A percentile compares a stretch with the other conserved stretches of the same genome.
Conservation (phyloP, 2,797 vertebrate species). For the Aphelocoma californica region DNA sequence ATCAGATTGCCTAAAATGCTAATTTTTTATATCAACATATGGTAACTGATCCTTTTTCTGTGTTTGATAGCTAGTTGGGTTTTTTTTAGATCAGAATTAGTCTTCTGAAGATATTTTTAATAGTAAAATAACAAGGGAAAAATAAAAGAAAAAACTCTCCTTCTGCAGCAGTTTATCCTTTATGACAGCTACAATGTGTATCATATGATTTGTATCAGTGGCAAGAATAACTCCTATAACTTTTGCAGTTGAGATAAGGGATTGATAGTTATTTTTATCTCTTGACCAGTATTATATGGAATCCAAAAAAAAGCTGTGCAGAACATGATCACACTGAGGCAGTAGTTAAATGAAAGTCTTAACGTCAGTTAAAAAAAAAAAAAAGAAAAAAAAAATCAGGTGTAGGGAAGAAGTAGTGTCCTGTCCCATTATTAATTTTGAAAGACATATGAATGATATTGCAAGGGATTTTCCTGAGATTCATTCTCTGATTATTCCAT, state of each 20-base stretch:
- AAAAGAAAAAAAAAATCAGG: background rate
- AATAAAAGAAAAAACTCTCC: background rate
- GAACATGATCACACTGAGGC: background rate
- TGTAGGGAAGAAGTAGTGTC: slow-evolving; percentile 25
- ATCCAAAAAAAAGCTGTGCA: background rate
- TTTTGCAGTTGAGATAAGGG: background rate
- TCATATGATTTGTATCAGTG: background rate
- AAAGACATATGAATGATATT: slow-evolving; percentile 50
- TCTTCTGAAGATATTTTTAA: background rate
- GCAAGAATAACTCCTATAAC: background rate
- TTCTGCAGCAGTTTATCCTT: background rate
- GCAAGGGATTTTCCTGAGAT: slow-evolving; percentile 64
- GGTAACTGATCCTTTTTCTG: background rate
- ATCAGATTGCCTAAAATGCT: background rate
- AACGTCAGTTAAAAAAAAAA: background rate
- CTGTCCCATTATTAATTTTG: slow-evolving; percentile 33
- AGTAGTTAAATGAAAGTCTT: slow-evolving; percentile 38
- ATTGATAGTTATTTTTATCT: background rate
- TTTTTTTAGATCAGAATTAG: background rate
- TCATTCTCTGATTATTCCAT: slow-evolving; percentile 65
- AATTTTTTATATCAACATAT: accelerated
- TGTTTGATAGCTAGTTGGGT: background rate
- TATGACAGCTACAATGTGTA: background rate
- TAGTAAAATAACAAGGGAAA: background rate
- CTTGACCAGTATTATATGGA: background rate